Percentiles rank a stretch among this genome's conserved stretches.
Evolutionary conservation across 2,797 vertebrate species (phyloP).

Genomic region (Clarias fuscus): DNA sequence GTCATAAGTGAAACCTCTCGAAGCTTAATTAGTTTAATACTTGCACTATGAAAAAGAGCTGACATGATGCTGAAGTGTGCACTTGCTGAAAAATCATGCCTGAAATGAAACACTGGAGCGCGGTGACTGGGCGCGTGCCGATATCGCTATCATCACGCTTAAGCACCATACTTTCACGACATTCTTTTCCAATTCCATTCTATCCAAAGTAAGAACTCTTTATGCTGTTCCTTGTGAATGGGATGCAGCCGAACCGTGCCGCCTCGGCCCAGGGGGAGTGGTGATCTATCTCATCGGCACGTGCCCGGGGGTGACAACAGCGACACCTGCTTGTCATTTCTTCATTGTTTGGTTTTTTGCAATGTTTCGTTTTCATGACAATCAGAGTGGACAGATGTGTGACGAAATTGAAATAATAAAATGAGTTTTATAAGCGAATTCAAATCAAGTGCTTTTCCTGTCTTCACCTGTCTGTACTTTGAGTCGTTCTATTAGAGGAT

Average conservation of each 20-base stretch:
- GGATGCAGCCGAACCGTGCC: neutral
- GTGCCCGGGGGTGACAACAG: neutral
- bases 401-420: slow-evolving; percentile 83
- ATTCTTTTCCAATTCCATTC: neutral
- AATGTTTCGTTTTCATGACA: slow-evolving; percentile 55
- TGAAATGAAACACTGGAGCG: neutral
- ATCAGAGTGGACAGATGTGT: slow-evolving; percentile 77
- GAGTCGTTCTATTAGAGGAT: too few relatives aligned
- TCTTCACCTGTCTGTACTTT: too few relatives aligned
- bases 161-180: too few relatives aligned
- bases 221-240: neutral
- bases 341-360: neutral
- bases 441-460: neutral
- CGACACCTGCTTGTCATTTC: neutral
- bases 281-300: neutral
- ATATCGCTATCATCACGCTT: neutral
- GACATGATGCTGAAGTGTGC: neutral
- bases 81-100: neutral
- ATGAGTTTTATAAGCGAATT: slow-evolving; percentile 72
- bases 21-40: neutral
- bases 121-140: neutral
- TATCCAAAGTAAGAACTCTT: neutral
- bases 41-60: slow-evolving; percentile 19
- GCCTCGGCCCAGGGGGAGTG: neutral
- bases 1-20: neutral